Conservation (phyloP, 2,797 vertebrate genomes). For the Pipistrellus kuhlii region DNA sequence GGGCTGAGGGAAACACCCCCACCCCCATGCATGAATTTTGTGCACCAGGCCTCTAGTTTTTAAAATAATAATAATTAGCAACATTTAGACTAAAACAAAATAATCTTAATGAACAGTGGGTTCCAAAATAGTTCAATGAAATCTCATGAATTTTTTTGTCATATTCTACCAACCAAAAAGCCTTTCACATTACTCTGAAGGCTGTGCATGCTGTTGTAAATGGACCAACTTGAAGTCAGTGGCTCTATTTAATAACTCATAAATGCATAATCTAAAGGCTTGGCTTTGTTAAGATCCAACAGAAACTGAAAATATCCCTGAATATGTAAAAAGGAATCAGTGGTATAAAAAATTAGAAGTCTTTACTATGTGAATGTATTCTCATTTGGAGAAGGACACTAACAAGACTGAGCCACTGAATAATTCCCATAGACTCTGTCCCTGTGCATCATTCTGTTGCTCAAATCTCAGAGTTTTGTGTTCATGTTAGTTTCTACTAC, state of each 20-base stretch:
- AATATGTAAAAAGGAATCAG: not conserved
- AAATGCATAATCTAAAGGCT: not conserved
- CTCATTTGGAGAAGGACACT: not conserved
- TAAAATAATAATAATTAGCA: not conserved
- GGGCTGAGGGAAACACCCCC: too few species aligned
- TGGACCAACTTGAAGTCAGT: not conserved
- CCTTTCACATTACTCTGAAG: not conserved
- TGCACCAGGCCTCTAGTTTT: too few species aligned
- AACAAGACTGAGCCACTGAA: not conserved
- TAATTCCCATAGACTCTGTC: not conserved
- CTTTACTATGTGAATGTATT: not conserved
- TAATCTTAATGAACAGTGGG: not conserved
- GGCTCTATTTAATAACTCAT: not conserved
- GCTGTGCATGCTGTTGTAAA: not conserved
- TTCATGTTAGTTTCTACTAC: not conserved
- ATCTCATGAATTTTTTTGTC: not conserved
- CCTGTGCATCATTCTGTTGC: not conserved
- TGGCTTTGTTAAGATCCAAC: not conserved
- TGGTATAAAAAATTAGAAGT: not conserved
- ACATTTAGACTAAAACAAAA: slow-evolving; percentile 24
- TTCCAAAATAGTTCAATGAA: not conserved
- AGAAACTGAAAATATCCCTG: not conserved
- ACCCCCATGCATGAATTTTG: too few species aligned
- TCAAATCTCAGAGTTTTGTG: not conserved
- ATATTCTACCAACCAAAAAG: not conserved